Evolutionary conservation across 1,140 invertebrate genomes (phyloP).

Genomic region (Zaprionus camerounensis): DNA sequence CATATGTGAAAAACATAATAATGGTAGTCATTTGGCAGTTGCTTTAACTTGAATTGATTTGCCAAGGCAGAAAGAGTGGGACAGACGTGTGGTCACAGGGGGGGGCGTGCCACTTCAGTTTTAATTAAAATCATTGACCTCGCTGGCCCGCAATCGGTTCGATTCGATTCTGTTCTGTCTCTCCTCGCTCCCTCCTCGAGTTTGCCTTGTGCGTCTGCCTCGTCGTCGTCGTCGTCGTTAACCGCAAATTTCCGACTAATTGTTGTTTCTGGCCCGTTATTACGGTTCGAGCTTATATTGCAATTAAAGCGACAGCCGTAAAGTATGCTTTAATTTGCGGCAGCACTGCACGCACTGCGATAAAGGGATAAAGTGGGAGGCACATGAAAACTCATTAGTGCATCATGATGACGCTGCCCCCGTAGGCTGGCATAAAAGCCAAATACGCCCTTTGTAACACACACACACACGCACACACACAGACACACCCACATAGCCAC

Average conservation of each 20-base stretch:
- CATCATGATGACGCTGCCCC: constrained; percentile 13
- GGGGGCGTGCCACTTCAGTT: neutral
- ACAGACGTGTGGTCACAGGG: neutral
- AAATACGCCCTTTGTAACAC: neutral
- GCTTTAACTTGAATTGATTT: too few species aligned
- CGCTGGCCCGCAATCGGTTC: neutral
- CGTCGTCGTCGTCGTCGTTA: constrained; percentile 4
- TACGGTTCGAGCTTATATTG: constrained; percentile 3
- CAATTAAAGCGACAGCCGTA: constrained; percentile 26
- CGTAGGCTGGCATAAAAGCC: constrained; percentile 21
- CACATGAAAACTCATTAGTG: constrained; percentile 42
- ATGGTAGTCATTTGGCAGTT: too few species aligned
- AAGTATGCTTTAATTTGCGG: constrained; percentile 34
- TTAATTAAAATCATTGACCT: constrained; percentile 4
- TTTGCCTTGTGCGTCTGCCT: neutral
- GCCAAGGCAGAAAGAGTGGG: too few species aligned
- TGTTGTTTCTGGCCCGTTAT: constrained; percentile 3
- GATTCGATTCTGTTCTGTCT: neutral
- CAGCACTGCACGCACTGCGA: constrained; percentile 2
- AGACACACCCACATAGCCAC: neutral
- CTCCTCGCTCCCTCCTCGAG: neutral
- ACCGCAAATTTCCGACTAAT: constrained; percentile 20
- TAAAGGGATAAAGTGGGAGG: neutral
- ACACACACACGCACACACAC: constrained; percentile 19
- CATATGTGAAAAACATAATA: neutral